Conservation (phyloP, 2,113 vertebrate species). For the Nibea coibor region DNA sequence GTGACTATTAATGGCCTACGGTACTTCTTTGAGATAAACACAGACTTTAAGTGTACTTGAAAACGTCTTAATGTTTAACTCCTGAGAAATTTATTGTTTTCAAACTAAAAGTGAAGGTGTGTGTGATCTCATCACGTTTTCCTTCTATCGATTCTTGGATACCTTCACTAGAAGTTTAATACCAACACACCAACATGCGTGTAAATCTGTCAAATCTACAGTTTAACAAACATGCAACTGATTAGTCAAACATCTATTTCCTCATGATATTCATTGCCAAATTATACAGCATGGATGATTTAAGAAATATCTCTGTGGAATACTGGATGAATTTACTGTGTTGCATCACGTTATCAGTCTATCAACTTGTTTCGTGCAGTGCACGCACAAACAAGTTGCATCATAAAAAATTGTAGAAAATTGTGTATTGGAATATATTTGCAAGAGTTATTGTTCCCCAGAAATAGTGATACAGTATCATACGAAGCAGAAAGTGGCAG, state of each 20-base stretch:
- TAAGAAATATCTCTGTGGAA: conserved; percentile 9
- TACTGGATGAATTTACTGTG: conserved; percentile 1
- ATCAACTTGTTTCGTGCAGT: background rate
- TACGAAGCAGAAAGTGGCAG: background rate
- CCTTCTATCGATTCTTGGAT: background rate
- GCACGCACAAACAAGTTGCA: background rate
- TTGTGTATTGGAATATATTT: background rate
- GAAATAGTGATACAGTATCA: background rate
- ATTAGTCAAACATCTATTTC: background rate
- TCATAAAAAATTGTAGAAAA: background rate
- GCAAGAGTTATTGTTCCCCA: background rate
- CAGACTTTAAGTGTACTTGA: too few species aligned
- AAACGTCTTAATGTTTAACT: conserved; percentile 19
- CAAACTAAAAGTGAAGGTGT: conserved; percentile 2
- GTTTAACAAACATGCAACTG: background rate
- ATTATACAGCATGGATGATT: background rate
- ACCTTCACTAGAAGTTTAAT: background rate
- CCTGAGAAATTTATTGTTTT: background rate
- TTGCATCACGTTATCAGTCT: conserved; percentile 23
- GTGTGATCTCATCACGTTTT: background rate
- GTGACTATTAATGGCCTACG: conserved; percentile 12
- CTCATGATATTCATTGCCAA: background rate
- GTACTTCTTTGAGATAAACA: background rate
- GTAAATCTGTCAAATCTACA: background rate
- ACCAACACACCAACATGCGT: background rate